These are phyloP conservation scores for Pachycephus smyrnensis DNA, from an alignment of 2,888 invertebrate genomes.

Conservation along the genomic window DNA sequence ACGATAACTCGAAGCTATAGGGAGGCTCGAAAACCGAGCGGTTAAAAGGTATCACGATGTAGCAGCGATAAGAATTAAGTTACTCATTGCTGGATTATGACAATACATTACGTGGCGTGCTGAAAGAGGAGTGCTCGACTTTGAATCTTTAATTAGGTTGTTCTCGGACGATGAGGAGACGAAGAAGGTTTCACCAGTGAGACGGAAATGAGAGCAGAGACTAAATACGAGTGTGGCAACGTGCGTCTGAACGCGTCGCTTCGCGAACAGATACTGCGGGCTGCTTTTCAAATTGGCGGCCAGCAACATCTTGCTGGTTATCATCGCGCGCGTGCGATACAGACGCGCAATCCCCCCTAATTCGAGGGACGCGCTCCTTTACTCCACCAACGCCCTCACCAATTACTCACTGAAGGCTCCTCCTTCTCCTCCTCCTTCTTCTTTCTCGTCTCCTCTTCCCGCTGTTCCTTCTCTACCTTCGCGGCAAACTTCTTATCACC, in stretches of 20 bases:
- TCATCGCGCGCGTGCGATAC: slow-evolving; percentile 39
- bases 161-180: no score
- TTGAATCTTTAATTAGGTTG: no score
- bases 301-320: slow-evolving; percentile 62
- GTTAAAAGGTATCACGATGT: no score
- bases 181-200: no score
- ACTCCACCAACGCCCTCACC: slow-evolving; percentile 15
- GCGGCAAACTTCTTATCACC: slow-evolving; percentile 47
- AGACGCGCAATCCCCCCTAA: no score
- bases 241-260: slow-evolving; percentile 37
- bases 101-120: no score
- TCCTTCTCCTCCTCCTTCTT: slow-evolving; percentile 24
- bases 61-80: no score
- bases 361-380: slow-evolving; percentile 12
- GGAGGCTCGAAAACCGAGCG: no score
- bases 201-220: no score
- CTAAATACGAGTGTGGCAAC: not conserved
- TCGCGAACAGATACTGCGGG: slow-evolving; percentile 63
- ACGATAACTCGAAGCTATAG: no score
- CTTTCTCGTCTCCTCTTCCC: slow-evolving; percentile 17
- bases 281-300: slow-evolving; percentile 60
- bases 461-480: slow-evolving; percentile 20
- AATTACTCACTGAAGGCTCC: slow-evolving; percentile 28
- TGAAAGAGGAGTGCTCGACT: no score
- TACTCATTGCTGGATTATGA: no score